Evolutionary conservation across 2,797 vertebrate species (phyloP), one percentile per base, ranked within the genome.

Genomic region (Anguilla marmorata): DNA sequence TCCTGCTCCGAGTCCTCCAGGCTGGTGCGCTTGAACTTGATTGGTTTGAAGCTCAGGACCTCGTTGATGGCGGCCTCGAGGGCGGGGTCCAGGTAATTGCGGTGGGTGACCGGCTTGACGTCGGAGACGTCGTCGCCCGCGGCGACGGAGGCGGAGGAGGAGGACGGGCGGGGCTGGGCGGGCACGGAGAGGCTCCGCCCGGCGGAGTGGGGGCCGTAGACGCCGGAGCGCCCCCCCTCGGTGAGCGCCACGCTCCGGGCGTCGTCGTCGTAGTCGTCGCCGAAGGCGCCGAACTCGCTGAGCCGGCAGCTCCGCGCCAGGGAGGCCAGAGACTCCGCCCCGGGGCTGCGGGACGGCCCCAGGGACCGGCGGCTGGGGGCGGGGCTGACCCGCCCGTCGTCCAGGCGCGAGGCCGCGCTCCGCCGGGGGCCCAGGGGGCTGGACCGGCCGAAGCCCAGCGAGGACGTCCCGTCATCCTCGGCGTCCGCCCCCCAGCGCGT

Each of bases 11-110:
- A 98, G 84, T 97, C 96, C 0, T 97, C 97, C 37, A 97, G 95
- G 90, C 97, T 97, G 91, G 96, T 97, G 85, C 96, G 96, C 93
- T 97, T 97, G 90, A 97, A 97, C 79, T 96, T 94, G 84, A 94
- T 94, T 12, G 98, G 97, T 89, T 98, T 98, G 94, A 99, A 99
- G 93, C 96, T 99, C 90, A 99, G 93, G 85, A 99, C 98, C 93
- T 99, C 98, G 0, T 97, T 97, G 93, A 99, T 99, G 80, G 99
- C 98, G 0, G 98, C 98, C 91, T 99, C 99, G 89, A 99, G 93
- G 87, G 98, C 98, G 0, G 98, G 98, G 93, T 99, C 99, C 69
- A 99, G 93, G 94, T 98, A 99, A 92, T 97, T 98, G 88, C 94
- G 97, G 60, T 97, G 98, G 41, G 95, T 90, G 63, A 94, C 95